Conservation (phyloP, 2,113 vertebrate species). For the Petrocephalus microphthalmus region DNA sequence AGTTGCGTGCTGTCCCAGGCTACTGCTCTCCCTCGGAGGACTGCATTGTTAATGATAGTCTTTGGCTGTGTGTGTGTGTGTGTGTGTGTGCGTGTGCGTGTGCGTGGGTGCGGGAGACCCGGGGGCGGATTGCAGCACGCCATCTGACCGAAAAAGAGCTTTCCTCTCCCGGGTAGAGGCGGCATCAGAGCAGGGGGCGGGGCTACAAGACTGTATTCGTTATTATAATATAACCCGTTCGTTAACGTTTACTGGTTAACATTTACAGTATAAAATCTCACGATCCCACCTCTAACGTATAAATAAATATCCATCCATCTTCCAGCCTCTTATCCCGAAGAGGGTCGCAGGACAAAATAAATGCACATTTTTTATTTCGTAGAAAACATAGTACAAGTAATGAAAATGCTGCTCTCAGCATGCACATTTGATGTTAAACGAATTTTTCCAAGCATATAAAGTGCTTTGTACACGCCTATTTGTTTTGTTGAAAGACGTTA, state of each 20-base stretch:
- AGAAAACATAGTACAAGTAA: neutral
- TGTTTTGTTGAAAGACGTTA: neutral
- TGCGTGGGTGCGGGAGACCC: conserved; percentile 72
- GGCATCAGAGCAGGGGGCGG: conserved; percentile 53
- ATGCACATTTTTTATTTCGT: neutral
- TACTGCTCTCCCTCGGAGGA: conserved; percentile 62
- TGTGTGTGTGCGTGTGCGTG: conserved; percentile 69
- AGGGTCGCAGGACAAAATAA: neutral
- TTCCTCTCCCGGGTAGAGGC: conserved; percentile 70
- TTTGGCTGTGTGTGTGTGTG: conserved; percentile 69
- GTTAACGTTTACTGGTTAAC: neutral
- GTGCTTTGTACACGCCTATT: neutral
- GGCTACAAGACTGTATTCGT: conserved; percentile 41
- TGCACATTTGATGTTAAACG: neutral
- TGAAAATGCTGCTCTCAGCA: neutral
- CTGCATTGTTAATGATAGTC: conserved; percentile 68
- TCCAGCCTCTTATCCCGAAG: neutral
- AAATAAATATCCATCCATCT: neutral
- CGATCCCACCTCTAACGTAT: neutral
- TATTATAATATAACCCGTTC: conserved; percentile 1
- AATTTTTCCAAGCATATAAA: neutral
- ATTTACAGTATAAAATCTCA: neutral
- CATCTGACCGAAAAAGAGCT: conserved; percentile 76
- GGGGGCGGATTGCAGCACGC: conserved; percentile 74
- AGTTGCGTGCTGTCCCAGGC: conserved; percentile 50